phyloP scores from a whole-genome alignment of 1,140 invertebrate species.

The Cydia pomonella region DNA sequence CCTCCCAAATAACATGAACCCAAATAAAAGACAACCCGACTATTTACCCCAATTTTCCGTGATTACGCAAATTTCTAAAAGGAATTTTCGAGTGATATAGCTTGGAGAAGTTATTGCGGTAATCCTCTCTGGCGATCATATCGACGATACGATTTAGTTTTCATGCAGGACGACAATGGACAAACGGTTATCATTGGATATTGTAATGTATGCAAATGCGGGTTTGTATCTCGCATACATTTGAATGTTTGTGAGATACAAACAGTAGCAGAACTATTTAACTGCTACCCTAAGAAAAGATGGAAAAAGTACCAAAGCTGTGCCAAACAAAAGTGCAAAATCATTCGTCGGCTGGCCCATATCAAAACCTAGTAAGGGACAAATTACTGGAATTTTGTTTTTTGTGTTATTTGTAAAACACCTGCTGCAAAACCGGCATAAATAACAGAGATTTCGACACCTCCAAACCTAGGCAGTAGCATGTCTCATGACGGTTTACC shows the following conservation, averaged over 20 bases:
- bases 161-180: slow-evolving; percentile 10
- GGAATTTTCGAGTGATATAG: slow-evolving; percentile 26
- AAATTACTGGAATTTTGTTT: too few relatives aligned
- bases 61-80: slow-evolving; percentile 24
- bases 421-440: too few relatives aligned
- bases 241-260: slow-evolving; percentile 1
- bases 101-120: slow-evolving; percentile 22
- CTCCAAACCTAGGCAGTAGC: too few relatives aligned
- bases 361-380: too few relatives aligned
- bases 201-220: slow-evolving; percentile 3
- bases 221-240: neutral
- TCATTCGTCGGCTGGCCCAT: too few relatives aligned
- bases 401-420: too few relatives aligned
- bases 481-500: too few relatives aligned
- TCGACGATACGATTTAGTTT: slow-evolving; percentile 29
- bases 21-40: slow-evolving; percentile 22
- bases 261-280: neutral
- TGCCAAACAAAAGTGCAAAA: neutral
- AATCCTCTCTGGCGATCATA: slow-evolving; percentile 20
- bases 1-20: too few relatives aligned
- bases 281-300: neutral
- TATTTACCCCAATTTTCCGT: slow-evolving; percentile 12
- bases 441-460: too few relatives aligned
- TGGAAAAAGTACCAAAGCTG: neutral
- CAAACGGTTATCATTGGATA: slow-evolving; percentile 7